A percentile compares a stretch with the other conserved stretches of the same genome.
These are phyloP conservation scores for Ophion costatus DNA, from an alignment of 2,888 invertebrate genomes.

Conservation along the genomic window DNA sequence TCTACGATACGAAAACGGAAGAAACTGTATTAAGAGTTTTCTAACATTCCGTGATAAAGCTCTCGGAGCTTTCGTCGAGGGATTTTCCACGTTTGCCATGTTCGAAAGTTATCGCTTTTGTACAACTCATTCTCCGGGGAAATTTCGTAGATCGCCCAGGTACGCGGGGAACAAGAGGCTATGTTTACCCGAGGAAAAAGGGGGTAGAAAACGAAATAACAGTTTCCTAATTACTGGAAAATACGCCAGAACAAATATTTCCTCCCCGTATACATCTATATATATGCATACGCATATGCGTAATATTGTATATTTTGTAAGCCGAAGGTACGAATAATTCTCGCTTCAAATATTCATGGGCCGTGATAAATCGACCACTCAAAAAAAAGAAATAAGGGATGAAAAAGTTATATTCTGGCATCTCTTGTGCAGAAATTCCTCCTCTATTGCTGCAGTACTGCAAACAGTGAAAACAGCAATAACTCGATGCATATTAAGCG, in stretches of 20 bases:
- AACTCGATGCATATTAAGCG: conserved; percentile 46
- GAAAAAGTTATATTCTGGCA: background rate
- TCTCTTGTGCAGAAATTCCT: conserved; percentile 34
- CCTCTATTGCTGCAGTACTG: conserved; percentile 10
- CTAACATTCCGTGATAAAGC: conserved; percentile 57
- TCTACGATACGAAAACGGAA: background rate
- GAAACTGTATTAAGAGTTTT: conserved; percentile 1
- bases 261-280: background rate
- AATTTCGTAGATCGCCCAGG: conserved; percentile 56
- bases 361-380: conserved; percentile 30
- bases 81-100: conserved; percentile 35
- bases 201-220: conserved; percentile 10
- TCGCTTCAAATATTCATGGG: conserved; percentile 42
- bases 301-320: conserved; percentile 3
- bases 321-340: background rate
- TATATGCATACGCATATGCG: background rate
- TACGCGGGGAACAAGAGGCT: conserved; percentile 16
- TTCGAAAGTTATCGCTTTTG: conserved; percentile 60
- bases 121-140: conserved; percentile 60
- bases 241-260: conserved; percentile 9
- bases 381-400: conserved; percentile 3
- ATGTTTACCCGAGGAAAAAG: background rate
- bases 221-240: conserved; percentile 53
- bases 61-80: background rate
- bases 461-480: conserved; percentile 29